Base-by-base conservation (phyloP, 35 echinoderm and acorn worm species). In the Anneissia japonica region DNA sequence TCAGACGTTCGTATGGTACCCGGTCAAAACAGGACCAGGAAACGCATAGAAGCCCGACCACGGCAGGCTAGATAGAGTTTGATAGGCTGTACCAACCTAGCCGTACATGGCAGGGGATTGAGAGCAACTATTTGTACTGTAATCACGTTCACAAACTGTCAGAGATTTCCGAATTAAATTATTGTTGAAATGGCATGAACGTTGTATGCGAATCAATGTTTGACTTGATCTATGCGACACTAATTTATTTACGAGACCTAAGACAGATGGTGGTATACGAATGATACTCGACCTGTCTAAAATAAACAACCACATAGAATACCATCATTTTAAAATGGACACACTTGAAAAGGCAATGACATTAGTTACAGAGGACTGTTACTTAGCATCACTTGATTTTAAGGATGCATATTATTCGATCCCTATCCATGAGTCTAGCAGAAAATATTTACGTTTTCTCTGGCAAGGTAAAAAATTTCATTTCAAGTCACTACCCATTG, bases 251-350 rank as follows among this genome's bases (percentile, higher is more conserved):
- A 84, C 64, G 2, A 32, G 82, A 64, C 39, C 74, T 0, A 79
- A 84, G 34, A 84, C 84, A 77, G 74, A 77, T 51, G 88, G 88
- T 0, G 81, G 81, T 7, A 51, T 72, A 4, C 23, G 88, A 6
- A 21, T 90, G 74, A 85, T 90, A 32, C 51, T 89, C 19, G 80
- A 90, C 46, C 31, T 90, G 1, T 84, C 80, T 0, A 37, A 74
- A 21, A 39, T 86, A 9, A 91, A 91, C 80, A 77, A 91, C 39
- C 46, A 72, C 16, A 82, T 87, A 35, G 29, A 41, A 36, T 77
- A 82, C 64, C 36, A 87, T 21, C 90, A 92, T 87, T 92, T 84
- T 37, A 88, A 88, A 79, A 88, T 92, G 85, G 91, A 92, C 32
- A 85, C 79, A 26, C 31, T 88, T 17, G 46, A 88, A 26, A 39